Evolutionary conservation across 2,888 invertebrate species (phyloP).

Genomic region (Gnatocerus cornutus): DNA sequence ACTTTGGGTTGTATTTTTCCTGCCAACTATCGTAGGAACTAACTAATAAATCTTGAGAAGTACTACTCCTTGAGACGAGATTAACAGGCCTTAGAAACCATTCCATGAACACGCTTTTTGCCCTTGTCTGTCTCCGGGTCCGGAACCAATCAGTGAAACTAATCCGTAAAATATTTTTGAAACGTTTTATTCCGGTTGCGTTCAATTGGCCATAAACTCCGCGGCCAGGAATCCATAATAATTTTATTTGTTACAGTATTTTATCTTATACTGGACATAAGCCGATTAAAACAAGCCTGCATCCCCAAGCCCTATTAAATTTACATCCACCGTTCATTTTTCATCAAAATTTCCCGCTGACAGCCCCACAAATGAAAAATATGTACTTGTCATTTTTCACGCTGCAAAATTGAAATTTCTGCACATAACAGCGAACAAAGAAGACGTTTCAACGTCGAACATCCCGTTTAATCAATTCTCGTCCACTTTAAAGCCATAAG

Average conservation of each 20-base stretch:
- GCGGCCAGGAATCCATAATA: no score
- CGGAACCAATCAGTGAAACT: no score
- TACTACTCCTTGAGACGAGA: no score
- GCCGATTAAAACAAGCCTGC: neutral
- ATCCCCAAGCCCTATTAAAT: neutral
- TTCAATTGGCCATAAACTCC: no score
- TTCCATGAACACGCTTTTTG: no score
- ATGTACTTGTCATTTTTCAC: slow-evolving; percentile 39
- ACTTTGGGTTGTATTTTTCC: no score
- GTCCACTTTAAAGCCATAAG: slow-evolving; percentile 23
- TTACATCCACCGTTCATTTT: slow-evolving; percentile 16
- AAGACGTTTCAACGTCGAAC: slow-evolving; percentile 22
- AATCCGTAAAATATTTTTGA: no score
- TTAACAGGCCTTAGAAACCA: no score
- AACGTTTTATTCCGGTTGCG: no score
- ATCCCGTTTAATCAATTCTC: slow-evolving; percentile 30
- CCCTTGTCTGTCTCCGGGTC: no score
- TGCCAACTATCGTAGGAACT: no score
- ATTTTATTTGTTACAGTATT: neutral
- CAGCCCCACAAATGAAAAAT: slow-evolving; percentile 14
- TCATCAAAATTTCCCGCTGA: slow-evolving; percentile 29
- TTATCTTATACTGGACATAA: neutral
- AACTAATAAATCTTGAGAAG: no score
- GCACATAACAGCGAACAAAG: slow-evolving; percentile 34
- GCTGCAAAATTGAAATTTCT: slow-evolving; percentile 39